Base-by-base conservation (phyloP, 2,888 invertebrate species). In the Galerucella nymphaeae region DNA sequence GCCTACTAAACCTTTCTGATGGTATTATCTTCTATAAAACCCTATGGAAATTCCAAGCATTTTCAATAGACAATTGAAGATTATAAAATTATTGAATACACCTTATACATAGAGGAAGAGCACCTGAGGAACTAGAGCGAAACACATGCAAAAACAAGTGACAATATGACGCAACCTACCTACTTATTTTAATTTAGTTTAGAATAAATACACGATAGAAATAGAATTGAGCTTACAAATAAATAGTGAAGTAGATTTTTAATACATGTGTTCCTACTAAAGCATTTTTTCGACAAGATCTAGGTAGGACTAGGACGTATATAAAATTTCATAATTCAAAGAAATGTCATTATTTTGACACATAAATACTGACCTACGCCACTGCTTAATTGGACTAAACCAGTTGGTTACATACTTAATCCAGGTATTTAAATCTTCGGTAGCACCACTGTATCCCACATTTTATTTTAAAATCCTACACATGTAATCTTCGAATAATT, bases 71-170 rank as follows among this genome's bases (percentile, higher is more conserved):
- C 30, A 38, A 38, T 9, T 8, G 30, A 0, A 9, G 30, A 1
- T 9, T 1, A 38, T 38, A 10, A 53, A 53, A 13, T 48, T 62
- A 55, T 62, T 45, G 61, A 70, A 41, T 38, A 41, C 45, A 65
- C 69, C 73, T 42, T 23, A 55, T 70, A 67, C 23, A 53, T 38
- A 45, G 42, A 64, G 23, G 67, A 67, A 59, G 38, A 38, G 41
- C 58, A 48, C 4, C 23, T 48, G 55, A 65, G 68, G 70, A 74
- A 74, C 65, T 74, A 71, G 74, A 74, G 74, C 74, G 68, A 65
- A 71, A 70, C 71, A 66, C 48, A 74, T 57, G 71, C 68, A 63
- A 55, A 67, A 55, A 68, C 41, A 18, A 62, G 16, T 62, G 59
- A 59, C 38, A 59, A 38, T 38, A 73, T 70, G 71, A 71, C 65